A percentile compares a stretch with the other conserved stretches of the same genome.
Evolutionary conservation across 2,888 invertebrate genomes (phyloP).

Genomic region (Falcaria lacertinaria): DNA sequence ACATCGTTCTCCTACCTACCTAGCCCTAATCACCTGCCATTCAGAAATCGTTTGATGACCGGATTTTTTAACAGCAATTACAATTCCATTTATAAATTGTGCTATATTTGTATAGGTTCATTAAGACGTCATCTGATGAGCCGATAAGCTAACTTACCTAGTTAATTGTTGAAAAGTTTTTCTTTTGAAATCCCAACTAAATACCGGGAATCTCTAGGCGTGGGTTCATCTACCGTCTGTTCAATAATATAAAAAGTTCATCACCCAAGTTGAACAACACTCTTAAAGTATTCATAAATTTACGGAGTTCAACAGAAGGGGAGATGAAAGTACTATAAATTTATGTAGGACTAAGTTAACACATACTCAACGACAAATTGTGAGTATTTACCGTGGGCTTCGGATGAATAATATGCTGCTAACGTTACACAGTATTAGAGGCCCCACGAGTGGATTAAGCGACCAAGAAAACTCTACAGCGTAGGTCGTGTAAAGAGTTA

Average conservation of each 20-base stretch:
- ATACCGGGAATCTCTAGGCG: no score
- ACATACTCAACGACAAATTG: background rate
- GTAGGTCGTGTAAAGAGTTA: no score
- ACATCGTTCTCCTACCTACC: conserved; percentile 28
- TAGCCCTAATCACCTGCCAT: conserved; percentile 43
- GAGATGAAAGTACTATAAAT: background rate
- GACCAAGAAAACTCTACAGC: no score
- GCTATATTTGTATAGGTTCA: background rate
- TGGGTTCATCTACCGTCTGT: background rate
- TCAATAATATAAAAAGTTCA: background rate
- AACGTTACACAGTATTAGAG: background rate
- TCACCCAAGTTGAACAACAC: background rate
- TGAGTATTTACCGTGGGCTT: background rate
- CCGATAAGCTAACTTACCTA: no score
- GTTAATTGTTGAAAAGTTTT: no score
- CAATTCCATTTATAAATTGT: conserved; percentile 13
- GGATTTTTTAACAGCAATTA: conserved; percentile 40
- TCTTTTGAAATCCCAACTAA: no score
- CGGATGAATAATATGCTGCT: background rate
- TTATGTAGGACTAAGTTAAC: background rate
- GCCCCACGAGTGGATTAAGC: no score
- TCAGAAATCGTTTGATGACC: conserved; percentile 46
- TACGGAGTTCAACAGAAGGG: background rate
- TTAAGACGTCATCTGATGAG: no score
- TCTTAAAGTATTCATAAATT: background rate